These are phyloP conservation scores for Sebastes vulpes DNA, from an alignment of 2,797 vertebrate species.

Conservation along the genomic window DNA sequence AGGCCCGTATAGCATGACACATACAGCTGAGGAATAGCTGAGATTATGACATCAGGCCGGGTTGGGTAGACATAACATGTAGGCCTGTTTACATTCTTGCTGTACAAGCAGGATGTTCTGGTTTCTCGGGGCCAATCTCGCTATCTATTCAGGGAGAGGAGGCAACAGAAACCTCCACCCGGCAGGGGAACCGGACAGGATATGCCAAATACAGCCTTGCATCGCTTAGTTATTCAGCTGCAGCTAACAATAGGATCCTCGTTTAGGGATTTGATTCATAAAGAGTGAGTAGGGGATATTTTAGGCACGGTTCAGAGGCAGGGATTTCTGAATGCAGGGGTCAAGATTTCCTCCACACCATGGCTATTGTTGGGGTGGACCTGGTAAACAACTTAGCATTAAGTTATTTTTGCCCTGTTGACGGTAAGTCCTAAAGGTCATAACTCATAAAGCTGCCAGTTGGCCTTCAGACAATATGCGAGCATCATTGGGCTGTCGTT, in stretches of 20 bases:
- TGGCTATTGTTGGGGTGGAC: constrained; percentile 31
- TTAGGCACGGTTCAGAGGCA: constrained; percentile 36
- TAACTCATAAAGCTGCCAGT: neutral
- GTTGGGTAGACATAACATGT: constrained; percentile 85
- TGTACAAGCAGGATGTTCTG: constrained; percentile 78
- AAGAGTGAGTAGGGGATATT: constrained; percentile 55
- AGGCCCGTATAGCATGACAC: neutral
- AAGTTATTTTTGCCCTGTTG: constrained; percentile 18
- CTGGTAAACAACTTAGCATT: constrained; percentile 41
- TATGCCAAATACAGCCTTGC: constrained; percentile 67
- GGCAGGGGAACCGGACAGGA: constrained; percentile 60
- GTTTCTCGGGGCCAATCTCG: constrained; percentile 71
- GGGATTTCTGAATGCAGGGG: constrained; percentile 16
- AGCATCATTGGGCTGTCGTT: neutral
- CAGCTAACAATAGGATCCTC: constrained; percentile 65
- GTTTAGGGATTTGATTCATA: constrained; percentile 63
- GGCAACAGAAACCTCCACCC: constrained; percentile 45
- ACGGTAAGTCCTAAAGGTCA: neutral
- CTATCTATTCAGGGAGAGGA: constrained; percentile 70
- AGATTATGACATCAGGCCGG: constrained; percentile 78
- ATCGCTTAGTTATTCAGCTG: constrained; percentile 63
- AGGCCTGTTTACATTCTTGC: constrained; percentile 88
- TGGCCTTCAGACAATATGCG: neutral
- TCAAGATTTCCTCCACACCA: constrained; percentile 36
- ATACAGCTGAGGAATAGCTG: constrained; percentile 3